A percentile compares a stretch with the other conserved stretches of the same genome.
Evolutionary conservation across 2,113 vertebrate species (phyloP).

Genomic region (Dicerorhinus sumatrensis): DNA sequence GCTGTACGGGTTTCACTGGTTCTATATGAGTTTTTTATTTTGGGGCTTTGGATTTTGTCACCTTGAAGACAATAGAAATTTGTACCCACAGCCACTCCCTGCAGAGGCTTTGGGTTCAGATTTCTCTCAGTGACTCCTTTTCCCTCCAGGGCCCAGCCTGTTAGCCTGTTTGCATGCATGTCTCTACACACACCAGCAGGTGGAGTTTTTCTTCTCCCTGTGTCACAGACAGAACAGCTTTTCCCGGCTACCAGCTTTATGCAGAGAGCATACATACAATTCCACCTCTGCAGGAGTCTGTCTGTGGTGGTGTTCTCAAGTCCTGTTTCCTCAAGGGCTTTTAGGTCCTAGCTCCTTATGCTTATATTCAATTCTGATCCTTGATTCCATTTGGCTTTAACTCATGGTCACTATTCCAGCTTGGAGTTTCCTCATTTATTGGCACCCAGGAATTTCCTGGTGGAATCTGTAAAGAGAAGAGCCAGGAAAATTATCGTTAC

Average conservation of each 20-base stretch:
- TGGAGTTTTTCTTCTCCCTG: background rate
- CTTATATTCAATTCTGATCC: background rate
- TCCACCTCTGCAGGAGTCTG: background rate
- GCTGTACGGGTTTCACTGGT: background rate
- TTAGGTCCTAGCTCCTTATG: background rate
- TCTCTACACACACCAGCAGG: background rate
- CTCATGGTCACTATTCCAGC: background rate
- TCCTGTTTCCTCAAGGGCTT: background rate
- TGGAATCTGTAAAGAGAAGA: background rate
- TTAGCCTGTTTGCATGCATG: background rate
- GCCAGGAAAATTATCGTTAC: background rate
- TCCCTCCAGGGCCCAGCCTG: background rate
- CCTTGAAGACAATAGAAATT: background rate
- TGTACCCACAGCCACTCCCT: background rate
- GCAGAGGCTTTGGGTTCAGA: background rate
- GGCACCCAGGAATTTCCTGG: background rate
- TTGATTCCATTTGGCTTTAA: background rate
- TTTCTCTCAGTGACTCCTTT: background rate
- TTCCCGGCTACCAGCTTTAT: background rate
- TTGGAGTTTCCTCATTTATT: slow-evolving; percentile 20
- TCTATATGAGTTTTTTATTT: background rate
- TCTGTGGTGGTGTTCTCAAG: background rate
- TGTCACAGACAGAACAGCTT: background rate
- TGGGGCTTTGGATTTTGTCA: background rate
- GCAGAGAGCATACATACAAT: background rate